phyloP scores from a whole-genome alignment of 2,888 invertebrate species.

The Pollenia labialis region DNA sequence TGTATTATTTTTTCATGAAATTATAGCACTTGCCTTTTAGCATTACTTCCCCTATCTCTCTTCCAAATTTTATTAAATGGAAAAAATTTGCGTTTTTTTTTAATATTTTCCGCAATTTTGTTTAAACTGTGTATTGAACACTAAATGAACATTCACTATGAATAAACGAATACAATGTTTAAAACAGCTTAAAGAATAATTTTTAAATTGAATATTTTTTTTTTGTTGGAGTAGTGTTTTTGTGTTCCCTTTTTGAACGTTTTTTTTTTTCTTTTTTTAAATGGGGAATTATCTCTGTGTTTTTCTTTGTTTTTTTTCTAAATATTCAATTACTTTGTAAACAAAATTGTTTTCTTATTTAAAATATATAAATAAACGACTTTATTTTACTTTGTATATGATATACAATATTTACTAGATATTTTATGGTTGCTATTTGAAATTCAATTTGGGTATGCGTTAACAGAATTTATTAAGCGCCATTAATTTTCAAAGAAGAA shows the following conservation, averaged over 20 bases:
- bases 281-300: background rate
- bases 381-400: background rate
- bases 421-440: slow-evolving; percentile 9
- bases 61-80: background rate
- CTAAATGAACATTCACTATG: background rate
- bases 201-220: background rate
- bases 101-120: background rate
- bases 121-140: background rate
- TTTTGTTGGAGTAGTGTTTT: background rate
- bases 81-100: background rate
- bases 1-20: too few relatives aligned
- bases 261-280: background rate
- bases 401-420: slow-evolving; percentile 9
- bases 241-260: background rate
- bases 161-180: background rate
- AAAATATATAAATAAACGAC: background rate
- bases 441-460: slow-evolving; percentile 27
- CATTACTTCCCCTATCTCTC: background rate
- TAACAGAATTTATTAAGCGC: slow-evolving; percentile 18
- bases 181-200: background rate
- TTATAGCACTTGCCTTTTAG: too few relatives aligned
- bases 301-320: background rate
- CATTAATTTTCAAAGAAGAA: background rate
- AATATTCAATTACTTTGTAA: slow-evolving; percentile 32
- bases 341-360: background rate